These are phyloP conservation scores for Pituophis catenifer DNA, from an alignment of 2,113 vertebrate genomes.

Conservation along the genomic window DNA sequence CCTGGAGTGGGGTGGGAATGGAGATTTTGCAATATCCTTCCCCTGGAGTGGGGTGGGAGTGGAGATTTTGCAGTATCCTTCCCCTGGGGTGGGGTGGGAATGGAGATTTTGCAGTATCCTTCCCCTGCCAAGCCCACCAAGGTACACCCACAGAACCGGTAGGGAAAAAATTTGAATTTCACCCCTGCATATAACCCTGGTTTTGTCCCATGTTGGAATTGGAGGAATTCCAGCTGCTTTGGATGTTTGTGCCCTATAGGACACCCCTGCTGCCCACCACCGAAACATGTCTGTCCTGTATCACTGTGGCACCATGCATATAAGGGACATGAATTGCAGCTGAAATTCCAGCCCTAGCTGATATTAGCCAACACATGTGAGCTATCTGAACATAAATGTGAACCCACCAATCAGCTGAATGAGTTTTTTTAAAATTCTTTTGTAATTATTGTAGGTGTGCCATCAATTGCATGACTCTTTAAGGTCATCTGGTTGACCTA, in stretches of 20 bases:
- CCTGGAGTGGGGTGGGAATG: no score
- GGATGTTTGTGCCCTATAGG: neutral
- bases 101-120: no score
- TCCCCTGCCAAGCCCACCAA: no score
- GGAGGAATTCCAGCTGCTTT: neutral
- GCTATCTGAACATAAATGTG: neutral
- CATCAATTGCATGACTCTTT: neutral
- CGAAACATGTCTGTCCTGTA: neutral
- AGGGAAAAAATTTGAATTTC: no score
- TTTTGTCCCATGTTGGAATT: neutral
- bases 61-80: no score
- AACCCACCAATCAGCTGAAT: neutral
- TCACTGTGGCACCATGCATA: neutral
- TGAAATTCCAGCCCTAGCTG: neutral
- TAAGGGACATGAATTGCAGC: neutral
- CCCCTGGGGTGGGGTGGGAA: no score
- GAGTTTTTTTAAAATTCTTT: neutral
- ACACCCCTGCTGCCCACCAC: neutral
- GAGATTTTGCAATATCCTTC: no score
- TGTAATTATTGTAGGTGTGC: neutral
- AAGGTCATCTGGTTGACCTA: neutral
- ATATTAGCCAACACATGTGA: neutral
- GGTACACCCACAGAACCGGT: no score
- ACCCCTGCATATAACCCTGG: neutral
- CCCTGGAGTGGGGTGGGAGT: no score